Conservation (phyloP, 2,797 vertebrate species). For the Glyptemys insculpta region DNA sequence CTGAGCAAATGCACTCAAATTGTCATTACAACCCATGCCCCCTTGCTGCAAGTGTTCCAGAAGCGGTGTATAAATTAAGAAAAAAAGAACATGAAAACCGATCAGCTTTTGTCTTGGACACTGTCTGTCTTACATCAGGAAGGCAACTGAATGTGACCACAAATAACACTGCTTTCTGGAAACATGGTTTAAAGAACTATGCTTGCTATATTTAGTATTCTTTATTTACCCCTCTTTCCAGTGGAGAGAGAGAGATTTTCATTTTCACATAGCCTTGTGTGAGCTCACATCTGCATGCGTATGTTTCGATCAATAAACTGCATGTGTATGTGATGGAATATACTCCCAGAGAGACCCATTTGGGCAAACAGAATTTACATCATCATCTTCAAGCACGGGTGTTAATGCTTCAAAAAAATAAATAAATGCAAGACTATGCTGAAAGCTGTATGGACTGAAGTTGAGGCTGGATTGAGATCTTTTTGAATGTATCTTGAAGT, state of each 20-base stretch:
- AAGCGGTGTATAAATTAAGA: background rate
- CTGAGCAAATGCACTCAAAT: background rate
- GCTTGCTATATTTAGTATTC: background rate
- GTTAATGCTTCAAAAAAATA: background rate
- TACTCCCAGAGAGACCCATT: background rate
- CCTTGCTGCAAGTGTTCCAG: background rate
- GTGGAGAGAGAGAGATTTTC: background rate
- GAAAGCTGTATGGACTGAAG: background rate
- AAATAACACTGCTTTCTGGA: background rate
- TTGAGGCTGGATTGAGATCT: background rate
- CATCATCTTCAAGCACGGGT: background rate
- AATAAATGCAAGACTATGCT: background rate
- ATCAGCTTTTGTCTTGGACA: background rate
- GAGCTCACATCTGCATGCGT: background rate
- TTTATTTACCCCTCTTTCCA: background rate
- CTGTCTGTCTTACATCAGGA: background rate
- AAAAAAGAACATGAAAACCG: background rate
- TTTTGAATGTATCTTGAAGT: background rate
- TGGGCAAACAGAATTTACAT: background rate
- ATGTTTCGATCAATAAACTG: background rate
- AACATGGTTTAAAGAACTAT: background rate
- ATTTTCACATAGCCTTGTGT: background rate
- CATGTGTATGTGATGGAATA: background rate
- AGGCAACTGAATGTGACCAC: background rate
- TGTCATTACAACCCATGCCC: background rate